Conservation (phyloP, 2,797 vertebrate species). For the Enteromius viviparus region DNA sequence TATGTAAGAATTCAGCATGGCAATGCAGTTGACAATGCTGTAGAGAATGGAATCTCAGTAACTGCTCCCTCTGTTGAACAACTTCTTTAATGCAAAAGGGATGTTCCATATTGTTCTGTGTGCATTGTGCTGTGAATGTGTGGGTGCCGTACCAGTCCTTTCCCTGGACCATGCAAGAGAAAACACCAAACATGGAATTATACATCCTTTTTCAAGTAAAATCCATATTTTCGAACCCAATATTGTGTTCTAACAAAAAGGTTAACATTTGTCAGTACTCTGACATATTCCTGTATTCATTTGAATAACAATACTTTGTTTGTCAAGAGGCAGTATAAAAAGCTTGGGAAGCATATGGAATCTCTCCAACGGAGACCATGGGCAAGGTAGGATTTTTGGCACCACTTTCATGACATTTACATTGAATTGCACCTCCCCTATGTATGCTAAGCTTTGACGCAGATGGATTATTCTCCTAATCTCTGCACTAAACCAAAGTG, state of each 20-base stretch:
- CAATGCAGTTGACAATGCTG: slow-evolving; percentile 55
- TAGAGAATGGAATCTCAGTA: slow-evolving; percentile 60
- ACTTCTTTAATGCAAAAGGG: slow-evolving; percentile 77
- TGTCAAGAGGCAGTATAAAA: slow-evolving; percentile 81
- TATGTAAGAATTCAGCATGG: neutral
- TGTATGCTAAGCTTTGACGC: slow-evolving; percentile 3
- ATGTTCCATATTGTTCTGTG: slow-evolving; percentile 79
- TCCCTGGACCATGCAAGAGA: slow-evolving; percentile 77
- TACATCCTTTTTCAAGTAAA: slow-evolving; percentile 76
- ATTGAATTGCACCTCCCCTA: slow-evolving; percentile 18
- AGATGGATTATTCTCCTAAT: slow-evolving; percentile 2
- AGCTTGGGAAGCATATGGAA: slow-evolving; percentile 80
- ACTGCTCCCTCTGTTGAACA: slow-evolving; percentile 71
- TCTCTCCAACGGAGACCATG: slow-evolving; percentile 83
- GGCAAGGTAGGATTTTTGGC: slow-evolving; percentile 78
- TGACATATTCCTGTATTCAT: slow-evolving; percentile 75
- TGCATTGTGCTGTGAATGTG: slow-evolving; percentile 76
- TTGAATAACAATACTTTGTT: slow-evolving; percentile 85
- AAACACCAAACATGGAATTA: slow-evolving; percentile 79
- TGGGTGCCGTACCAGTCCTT: slow-evolving; percentile 80
- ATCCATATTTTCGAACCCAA: slow-evolving; percentile 80
- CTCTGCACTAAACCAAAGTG: neutral
- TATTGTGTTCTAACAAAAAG: slow-evolving; percentile 78
- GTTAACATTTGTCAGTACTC: slow-evolving; percentile 77
- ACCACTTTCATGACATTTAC: slow-evolving; percentile 28